These are phyloP conservation scores for Scaptomyza pallida DNA, from an alignment of 1,140 invertebrate genomes.

Conservation along the genomic window DNA sequence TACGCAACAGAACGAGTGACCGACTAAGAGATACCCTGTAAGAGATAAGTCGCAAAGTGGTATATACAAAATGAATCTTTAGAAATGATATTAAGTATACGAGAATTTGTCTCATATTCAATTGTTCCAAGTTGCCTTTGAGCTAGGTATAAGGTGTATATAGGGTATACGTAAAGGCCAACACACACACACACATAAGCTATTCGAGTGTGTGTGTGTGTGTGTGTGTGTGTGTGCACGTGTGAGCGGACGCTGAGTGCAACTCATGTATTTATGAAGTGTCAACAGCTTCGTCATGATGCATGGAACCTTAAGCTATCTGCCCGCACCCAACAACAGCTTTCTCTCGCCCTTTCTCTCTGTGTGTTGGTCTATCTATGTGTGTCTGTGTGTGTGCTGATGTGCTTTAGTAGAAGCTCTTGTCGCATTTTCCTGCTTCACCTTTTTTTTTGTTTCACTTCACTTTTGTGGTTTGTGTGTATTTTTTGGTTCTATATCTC, in stretches of 20 bases:
- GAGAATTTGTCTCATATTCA: no score
- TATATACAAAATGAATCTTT: no score
- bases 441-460: background rate
- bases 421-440: constrained; percentile 20
- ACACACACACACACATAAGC: constrained; percentile 54
- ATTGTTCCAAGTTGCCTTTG: no score
- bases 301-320: constrained; percentile 66
- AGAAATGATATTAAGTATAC: no score
- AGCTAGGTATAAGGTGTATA: no score
- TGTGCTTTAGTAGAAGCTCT: constrained; percentile 38
- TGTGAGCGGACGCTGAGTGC: constrained; percentile 50
- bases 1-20: background rate
- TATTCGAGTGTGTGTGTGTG: constrained; percentile 20
- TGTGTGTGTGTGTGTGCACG: constrained; percentile 23
- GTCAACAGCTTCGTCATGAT: constrained; percentile 78
- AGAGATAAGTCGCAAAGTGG: background rate
- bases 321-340: constrained; percentile 36
- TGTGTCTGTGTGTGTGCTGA: constrained; percentile 11
- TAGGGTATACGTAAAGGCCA: constrained; percentile 56
- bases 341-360: constrained; percentile 35
- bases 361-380: background rate
- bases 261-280: constrained; percentile 81
- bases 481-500: constrained; percentile 6
- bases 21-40: background rate
- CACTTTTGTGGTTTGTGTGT: constrained; percentile 23